Evolutionary conservation across 2,797 vertebrate genomes (phyloP), one percentile per base, ranked within the genome.

Genomic region (Tympanoctomys barrerae): DNA sequence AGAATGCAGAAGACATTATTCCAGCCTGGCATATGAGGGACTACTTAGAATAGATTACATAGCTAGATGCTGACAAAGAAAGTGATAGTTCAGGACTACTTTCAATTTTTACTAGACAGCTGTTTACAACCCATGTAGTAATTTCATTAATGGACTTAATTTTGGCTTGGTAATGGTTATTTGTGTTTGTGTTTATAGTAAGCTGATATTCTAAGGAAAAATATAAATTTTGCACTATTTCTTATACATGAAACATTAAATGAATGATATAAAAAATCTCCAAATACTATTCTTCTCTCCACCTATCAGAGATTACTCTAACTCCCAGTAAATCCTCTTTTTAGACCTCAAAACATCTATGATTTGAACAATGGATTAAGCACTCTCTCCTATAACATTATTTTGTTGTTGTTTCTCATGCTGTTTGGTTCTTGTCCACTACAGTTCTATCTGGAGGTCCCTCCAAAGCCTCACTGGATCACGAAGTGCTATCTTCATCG

Each of bases 171-270:
- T 59, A 42, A 57, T 1, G 22, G 66, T 79, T 77, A 42, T 91
- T 84, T 54, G 9, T 54, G 68, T 94, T 61, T 89, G 10, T 77
- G 36, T 61, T 42, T 9, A 13, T 49, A 77, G 31, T 4, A 68
- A 61, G 31, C 54, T 77, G n/a, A 78, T 57, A 86, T 82, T 81
- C 90, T 71, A 79, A 70, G n/a, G 66, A 89, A 92, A 82, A 39
- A 24, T 57, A 52, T 7, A 92, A 73, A 91, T 64, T 87, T 86
- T 75, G 70, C 59, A 49, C 81, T 92, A 4, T 66, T 85, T 36
- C 7, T 73, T 87, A 79, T 7, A 52, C 49, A 33, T 59, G 21
- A 92, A 79, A 82, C 22, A 79, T 52, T 19, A 87, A 88, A n/a
- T 70, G 18, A 14, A 46, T 33, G 18, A 36, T 33, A 70, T 14